Percentiles rank a stretch among this genome's conserved stretches.
Conservation (phyloP, 1,140 invertebrate species). For the Drosophila gunungcola region DNA sequence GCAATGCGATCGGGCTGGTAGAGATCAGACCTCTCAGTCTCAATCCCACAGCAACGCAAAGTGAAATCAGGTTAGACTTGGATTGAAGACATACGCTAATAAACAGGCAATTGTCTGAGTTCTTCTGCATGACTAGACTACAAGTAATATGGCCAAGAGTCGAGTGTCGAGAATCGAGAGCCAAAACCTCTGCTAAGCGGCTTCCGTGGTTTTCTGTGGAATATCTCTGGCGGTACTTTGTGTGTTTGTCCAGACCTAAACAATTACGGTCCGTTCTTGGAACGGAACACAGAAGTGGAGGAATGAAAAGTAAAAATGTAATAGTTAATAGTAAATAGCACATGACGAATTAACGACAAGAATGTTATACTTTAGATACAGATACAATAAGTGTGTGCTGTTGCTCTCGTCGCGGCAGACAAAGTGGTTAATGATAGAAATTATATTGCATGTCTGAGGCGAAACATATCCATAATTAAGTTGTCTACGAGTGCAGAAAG, state of each 20-base stretch:
- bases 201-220: constrained; percentile 54
- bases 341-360: constrained; percentile 69
- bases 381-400: constrained; percentile 12
- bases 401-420: constrained; percentile 33
- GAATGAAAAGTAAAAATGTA: constrained; percentile 66
- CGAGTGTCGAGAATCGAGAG: constrained; percentile 2
- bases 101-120: constrained; percentile 61
- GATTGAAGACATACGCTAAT: constrained; percentile 71
- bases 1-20: constrained; percentile 37
- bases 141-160: constrained; percentile 28
- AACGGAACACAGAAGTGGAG: constrained; percentile 58
- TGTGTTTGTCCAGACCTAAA: constrained; percentile 28
- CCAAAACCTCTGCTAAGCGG: constrained; percentile 44
- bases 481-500: constrained; percentile 73
- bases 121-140: constrained; percentile 54
- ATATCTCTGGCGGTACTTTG: constrained; percentile 18
- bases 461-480: constrained; percentile 67
- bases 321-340: constrained; percentile 66
- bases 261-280: constrained; percentile 69
- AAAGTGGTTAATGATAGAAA: constrained; percentile 67
- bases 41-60: constrained; percentile 16
- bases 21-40: constrained; percentile 6
- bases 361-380: constrained; percentile 45
- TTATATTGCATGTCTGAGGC: constrained; percentile 65
- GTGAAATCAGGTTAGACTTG: constrained; percentile 70